Evolutionary conservation across 1,140 invertebrate genomes (phyloP).

Genomic region (Drosophila pseudoobscura): DNA sequence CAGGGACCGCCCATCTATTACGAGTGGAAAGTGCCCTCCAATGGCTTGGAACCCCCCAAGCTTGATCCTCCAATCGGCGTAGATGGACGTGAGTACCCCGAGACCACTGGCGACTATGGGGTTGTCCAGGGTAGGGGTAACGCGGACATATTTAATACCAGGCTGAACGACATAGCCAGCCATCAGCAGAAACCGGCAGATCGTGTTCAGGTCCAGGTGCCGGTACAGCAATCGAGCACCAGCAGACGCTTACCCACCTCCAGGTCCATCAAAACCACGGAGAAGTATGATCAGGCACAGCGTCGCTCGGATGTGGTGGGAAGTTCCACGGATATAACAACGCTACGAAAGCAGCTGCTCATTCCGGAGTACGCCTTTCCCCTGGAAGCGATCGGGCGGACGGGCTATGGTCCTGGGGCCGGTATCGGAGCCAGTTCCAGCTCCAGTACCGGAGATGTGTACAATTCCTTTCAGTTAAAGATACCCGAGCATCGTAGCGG

Average conservation of each 20-base stretch:
- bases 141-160: slow-evolving; percentile 42
- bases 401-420: slow-evolving; percentile 83
- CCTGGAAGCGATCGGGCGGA: slow-evolving; percentile 84
- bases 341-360: slow-evolving; percentile 76
- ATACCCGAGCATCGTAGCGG: slow-evolving; percentile 83
- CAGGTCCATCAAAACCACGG: slow-evolving; percentile 70
- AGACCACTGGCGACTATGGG: slow-evolving; percentile 57
- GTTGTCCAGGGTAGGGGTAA: slow-evolving; percentile 25
- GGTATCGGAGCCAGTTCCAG: not conserved
- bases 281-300: slow-evolving; percentile 55
- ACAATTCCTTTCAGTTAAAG: slow-evolving; percentile 85
- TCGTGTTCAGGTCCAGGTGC: not conserved
- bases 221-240: slow-evolving; percentile 21
- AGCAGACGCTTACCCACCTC: slow-evolving; percentile 57
- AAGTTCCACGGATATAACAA: slow-evolving; percentile 62
- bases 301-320: slow-evolving; percentile 47
- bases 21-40: slow-evolving; percentile 86
- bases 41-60: slow-evolving; percentile 85
- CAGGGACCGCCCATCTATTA: slow-evolving; percentile 86
- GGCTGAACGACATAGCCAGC: slow-evolving; percentile 54
- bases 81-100: slow-evolving; percentile 75
- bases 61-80: slow-evolving; percentile 75
- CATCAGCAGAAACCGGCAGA: slow-evolving; percentile 15
- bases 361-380: slow-evolving; percentile 86
- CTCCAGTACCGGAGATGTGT: slow-evolving; percentile 81